phyloP scores from a whole-genome alignment of 2,797 vertebrate genomes.

The Cygnus olor region DNA sequence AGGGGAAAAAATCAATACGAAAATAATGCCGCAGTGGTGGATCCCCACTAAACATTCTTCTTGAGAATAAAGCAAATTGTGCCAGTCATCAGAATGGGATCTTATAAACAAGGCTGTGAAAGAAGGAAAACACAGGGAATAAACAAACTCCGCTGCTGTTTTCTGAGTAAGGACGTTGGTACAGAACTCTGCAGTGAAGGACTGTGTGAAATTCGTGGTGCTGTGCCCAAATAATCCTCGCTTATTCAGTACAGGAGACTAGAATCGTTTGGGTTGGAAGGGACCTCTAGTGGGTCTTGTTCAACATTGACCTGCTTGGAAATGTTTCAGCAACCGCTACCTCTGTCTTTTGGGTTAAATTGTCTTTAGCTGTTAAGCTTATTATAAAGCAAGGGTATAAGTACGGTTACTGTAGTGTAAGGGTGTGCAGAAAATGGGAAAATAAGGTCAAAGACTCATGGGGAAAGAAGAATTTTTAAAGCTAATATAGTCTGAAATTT shows the following conservation, averaged over 20 bases:
- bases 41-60: constrained; percentile 31
- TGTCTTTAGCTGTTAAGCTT: neutral
- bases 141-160: neutral
- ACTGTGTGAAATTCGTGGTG: neutral
- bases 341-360: neutral
- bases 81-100: neutral
- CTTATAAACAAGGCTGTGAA: constrained; percentile 53
- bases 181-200: neutral
- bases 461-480: neutral
- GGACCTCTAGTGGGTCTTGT: constrained; percentile 64
- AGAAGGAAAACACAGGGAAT: constrained; percentile 10
- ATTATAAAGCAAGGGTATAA: neutral
- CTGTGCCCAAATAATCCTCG: constrained; percentile 30
- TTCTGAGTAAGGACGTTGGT: neutral
- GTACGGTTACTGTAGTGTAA: neutral
- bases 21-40: constrained; percentile 21
- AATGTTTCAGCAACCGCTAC: neutral
- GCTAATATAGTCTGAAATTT: neutral
- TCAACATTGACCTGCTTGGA: constrained; percentile 49
- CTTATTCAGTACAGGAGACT: constrained; percentile 8
- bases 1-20: constrained; percentile 26
- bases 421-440: neutral
- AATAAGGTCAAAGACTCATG: neutral
- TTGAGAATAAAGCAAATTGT: neutral
- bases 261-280: constrained; percentile 63